Evolutionary conservation across 2,797 vertebrate species (phyloP), one percentile per base, ranked within the genome.

Genomic region (Hyperoplus immaculatus): DNA sequence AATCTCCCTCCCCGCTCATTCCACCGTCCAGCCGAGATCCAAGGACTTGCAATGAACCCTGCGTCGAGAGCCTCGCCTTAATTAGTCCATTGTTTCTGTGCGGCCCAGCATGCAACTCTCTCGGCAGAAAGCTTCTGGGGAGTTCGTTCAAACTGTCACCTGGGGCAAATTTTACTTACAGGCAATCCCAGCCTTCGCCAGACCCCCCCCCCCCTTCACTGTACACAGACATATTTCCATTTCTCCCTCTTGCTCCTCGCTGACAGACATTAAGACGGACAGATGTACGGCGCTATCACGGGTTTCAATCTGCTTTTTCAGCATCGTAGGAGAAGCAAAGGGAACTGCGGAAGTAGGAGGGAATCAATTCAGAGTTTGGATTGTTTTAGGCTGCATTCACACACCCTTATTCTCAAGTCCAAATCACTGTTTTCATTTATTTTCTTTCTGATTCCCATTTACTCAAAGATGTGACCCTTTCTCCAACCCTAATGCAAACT

Each of bases 61-160:
- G 75, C 70, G 16, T 84, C 12, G 45, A 92, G 83, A 85, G 80
- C 85, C 78, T 87, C 60, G 64, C 72, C 88, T 92, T 93, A 94
- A 94, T 93, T 94, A 92, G 88, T 74, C 69, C 82, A 81, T 91
- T 92, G 88, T 93, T 94, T 91, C 85, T 82, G 77, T 50, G 39
- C 9, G 59, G 80, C 86, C 78, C 84, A 86, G 89, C 90, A 82
- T 91, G 88, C 80, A 87, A 82, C 78, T 84, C 82, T 85, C 86
- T 86, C 76, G 0, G 74, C 75, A 67, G 53, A 82, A 63, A 68
- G 59, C 84, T 90, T 87, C 82, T 84, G 78, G 83, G 82, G 85
- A 91, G 83, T 87, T 92, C 84, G 86, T 88, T 73, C 80, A 89
- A 91, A 78, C 88, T 91, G 88, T 94, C 91, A 94, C 91, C 92